These are phyloP conservation scores for Natrix natrix DNA, from an alignment of 2,797 vertebrate genomes.

Conservation along the genomic window DNA sequence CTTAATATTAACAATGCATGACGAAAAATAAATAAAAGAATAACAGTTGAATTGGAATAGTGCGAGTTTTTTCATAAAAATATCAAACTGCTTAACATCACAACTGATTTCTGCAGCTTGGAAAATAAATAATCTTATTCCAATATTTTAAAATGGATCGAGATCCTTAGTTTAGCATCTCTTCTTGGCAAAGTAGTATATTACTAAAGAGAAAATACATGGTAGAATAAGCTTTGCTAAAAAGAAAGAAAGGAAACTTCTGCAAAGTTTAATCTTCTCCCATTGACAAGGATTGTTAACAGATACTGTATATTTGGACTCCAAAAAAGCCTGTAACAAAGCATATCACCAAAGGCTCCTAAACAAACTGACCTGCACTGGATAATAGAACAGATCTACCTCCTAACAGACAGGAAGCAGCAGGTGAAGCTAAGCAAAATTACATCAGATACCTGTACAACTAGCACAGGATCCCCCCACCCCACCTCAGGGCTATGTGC, in stretches of 20 bases:
- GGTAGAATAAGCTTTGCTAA: not conserved
- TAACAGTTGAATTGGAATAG: not conserved
- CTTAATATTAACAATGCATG: not conserved
- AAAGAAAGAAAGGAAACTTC: not conserved
- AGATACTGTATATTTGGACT: not conserved
- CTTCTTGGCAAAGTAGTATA: not conserved
- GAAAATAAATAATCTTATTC: not conserved
- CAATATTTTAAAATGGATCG: not conserved
- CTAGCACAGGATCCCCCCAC: too few species aligned
- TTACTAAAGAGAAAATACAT: not conserved
- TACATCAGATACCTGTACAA: too few species aligned
- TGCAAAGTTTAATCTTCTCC: not conserved
- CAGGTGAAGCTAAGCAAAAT: too few species aligned
- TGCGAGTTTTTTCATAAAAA: not conserved
- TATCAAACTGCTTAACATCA: not conserved
- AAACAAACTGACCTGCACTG: not conserved
- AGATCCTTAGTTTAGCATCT: not conserved
- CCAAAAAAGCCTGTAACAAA: not conserved
- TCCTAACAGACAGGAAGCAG: too few species aligned
- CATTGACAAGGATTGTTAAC: not conserved
- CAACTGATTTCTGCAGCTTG: not conserved
- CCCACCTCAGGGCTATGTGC: too few species aligned
- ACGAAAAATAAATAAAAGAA: not conserved
- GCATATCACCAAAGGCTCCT: not conserved
- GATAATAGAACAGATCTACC: not conserved